Percentiles rank a stretch among this genome's conserved stretches.
These are phyloP conservation scores for Rhinichthys osculus DNA, from an alignment of 2,797 vertebrate species.

Conservation along the genomic window DNA sequence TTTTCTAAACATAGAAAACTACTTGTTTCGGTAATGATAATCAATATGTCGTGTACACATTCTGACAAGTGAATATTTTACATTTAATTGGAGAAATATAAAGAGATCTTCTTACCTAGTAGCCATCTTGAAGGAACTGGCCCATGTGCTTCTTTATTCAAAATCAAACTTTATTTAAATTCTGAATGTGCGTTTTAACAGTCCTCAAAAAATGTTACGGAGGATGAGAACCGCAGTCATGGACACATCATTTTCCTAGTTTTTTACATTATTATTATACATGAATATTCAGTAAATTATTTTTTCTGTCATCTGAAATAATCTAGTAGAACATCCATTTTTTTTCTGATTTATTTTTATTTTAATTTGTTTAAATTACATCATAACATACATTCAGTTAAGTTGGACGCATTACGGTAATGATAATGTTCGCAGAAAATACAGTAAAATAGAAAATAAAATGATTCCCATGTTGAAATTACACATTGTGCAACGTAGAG, in stretches of 20 bases:
- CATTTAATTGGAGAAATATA: conserved; percentile 4
- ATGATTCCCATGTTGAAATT: too few relatives aligned
- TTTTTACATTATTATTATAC: neutral
- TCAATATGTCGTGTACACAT: neutral
- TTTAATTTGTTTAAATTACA: too few relatives aligned
- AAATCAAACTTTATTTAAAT: neutral
- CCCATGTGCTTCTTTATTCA: too few relatives aligned
- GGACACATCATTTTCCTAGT: neutral
- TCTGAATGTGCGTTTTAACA: neutral
- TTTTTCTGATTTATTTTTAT: too few relatives aligned
- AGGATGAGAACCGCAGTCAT: neutral
- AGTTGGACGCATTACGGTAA: too few relatives aligned
- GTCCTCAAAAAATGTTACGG: neutral
- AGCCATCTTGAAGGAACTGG: neutral
- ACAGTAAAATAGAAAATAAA: too few relatives aligned
- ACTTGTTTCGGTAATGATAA: conserved; percentile 7
- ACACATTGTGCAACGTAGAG: too few relatives aligned
- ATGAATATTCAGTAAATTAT: too few relatives aligned
- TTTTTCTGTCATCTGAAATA: neutral
- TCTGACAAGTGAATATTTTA: neutral
- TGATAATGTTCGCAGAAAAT: too few relatives aligned
- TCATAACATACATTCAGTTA: too few relatives aligned
- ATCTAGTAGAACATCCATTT: too few relatives aligned
- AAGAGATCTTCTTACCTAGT: neutral
- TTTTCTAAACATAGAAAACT: neutral